Evolutionary conservation across 1,140 invertebrate species (phyloP), one percentile per base, ranked within the genome.

Genomic region (Amphibalanus amphitrite): DNA sequence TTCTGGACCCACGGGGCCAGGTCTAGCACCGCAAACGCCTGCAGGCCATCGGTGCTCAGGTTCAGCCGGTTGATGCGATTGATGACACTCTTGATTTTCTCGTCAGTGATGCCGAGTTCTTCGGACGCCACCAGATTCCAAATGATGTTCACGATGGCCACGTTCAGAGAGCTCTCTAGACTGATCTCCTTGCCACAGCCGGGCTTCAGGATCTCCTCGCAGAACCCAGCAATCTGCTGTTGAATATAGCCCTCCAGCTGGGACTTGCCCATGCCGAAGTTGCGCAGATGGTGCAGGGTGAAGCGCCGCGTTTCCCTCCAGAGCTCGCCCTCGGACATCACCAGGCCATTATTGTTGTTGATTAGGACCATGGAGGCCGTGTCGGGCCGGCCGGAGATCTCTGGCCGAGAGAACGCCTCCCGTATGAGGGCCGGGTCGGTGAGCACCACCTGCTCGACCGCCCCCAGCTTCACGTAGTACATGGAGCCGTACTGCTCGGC

Each of bases 351-450:
- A 6, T 25, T 25, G 10, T 23, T 65, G 3, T 15, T 25, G 3
- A 65, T 23, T 8, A 65, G n/a, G 4, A 15, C 6, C 4, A 65
- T 4, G 10, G 20, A 87, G 67, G 90, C 89, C 25, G 87, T 91
- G 75, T 87, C 86, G 25, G 92, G 93, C 70, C 92, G 84, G 30
- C 89, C 91, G 72, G 89, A 90, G 81, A 94, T 93, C 76, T 92
- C 90, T 76, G 91, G 89, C 28, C 86, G 85, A 0, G 88, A 82
- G 79, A 95, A 95, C 28, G 90, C 86, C 77, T 93, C 89, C 70
- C 90, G 82, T 73, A 95, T 92, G 75, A 88, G 82, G 75, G 87
- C 86, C 78, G 91, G 88, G 81, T 95, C 92, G 80, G 88, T 91
- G 72, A 95, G 81, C 13, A 95, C 89, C 25, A 95, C 88, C 17